These are phyloP conservation scores for Hemaris fuciformis DNA, from an alignment of 2,888 invertebrate species.

Conservation along the genomic window DNA sequence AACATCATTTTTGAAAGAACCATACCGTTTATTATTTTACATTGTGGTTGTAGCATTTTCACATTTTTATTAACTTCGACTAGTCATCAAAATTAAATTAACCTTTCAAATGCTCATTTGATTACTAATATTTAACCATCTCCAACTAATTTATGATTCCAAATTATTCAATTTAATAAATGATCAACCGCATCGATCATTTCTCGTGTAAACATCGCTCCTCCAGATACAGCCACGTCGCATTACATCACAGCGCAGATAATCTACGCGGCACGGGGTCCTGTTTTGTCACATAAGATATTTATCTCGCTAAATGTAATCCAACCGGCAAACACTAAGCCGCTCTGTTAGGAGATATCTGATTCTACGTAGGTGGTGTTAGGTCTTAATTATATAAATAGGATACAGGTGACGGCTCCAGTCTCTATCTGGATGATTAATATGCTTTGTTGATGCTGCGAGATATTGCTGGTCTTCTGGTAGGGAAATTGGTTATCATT, in stretches of 20 bases:
- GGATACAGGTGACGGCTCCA: constrained; percentile 1
- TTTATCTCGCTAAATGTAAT: constrained; percentile 33
- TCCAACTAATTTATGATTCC: too few relatives aligned
- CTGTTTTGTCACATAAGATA: constrained; percentile 43
- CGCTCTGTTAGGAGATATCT: constrained; percentile 38
- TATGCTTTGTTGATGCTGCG: background rate
- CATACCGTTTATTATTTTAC: too few relatives aligned
- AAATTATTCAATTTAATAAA: too few relatives aligned
- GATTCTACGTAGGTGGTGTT: constrained; percentile 45
- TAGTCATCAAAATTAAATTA: too few relatives aligned
- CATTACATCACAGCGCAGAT: constrained; percentile 30
- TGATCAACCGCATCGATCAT: background rate
- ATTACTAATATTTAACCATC: too few relatives aligned
- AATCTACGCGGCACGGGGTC: constrained; percentile 31
- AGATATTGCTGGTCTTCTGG: background rate
- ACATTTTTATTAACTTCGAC: too few relatives aligned
- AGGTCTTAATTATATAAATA: constrained; percentile 12
- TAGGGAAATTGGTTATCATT: background rate
- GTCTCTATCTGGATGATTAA: constrained; percentile 9
- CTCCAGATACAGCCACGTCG: constrained; percentile 26
- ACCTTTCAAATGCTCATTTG: too few relatives aligned
- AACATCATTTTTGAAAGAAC: too few relatives aligned
- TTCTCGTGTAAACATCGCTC: constrained; percentile 20
- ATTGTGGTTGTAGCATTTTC: too few relatives aligned
- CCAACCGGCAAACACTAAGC: constrained; percentile 29